Conservation (phyloP, 92 coral and sea anemone species). For the Palythoa caribaeorum region DNA sequence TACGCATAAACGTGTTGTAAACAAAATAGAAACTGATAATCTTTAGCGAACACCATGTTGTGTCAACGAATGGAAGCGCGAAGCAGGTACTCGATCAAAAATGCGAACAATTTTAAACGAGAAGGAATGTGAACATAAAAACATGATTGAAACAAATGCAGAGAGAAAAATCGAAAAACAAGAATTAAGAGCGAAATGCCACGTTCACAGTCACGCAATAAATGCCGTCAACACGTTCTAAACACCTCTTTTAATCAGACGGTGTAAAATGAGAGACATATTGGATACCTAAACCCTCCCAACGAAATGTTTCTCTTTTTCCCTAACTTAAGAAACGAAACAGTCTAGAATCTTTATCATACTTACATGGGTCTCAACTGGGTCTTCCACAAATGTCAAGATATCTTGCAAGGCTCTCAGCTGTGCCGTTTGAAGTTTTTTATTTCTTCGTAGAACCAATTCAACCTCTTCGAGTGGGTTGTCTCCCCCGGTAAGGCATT, state of each 20-base stretch:
- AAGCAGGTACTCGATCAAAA: neutral
- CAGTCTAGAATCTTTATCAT: neutral
- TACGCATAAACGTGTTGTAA: too few relatives aligned
- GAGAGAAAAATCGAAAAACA: neutral
- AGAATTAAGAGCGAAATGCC: neutral
- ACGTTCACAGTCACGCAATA: neutral
- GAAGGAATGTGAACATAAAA: neutral
- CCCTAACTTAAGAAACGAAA: too few relatives aligned
- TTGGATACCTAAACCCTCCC: neutral
- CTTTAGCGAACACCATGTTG: too few relatives aligned
- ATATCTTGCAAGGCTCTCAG: slow-evolving; percentile 75
- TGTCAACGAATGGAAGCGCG: too few relatives aligned
- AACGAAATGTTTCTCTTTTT: neutral
- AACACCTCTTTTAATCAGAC: too few relatives aligned
- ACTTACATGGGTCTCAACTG: slow-evolving; percentile 56
- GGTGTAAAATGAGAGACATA: too few relatives aligned
- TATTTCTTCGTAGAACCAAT: slow-evolving; percentile 85
- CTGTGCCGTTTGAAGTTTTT: slow-evolving; percentile 81
- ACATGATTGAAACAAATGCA: neutral
- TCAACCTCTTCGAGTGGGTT: slow-evolving; percentile 90
- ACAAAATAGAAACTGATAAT: too few relatives aligned
- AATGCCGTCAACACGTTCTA: too few relatives aligned
- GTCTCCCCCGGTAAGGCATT: slow-evolving; percentile 85
- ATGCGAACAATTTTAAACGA: neutral
- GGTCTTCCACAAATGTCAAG: slow-evolving; percentile 66